These are phyloP conservation scores for Lacanobia wlatinum DNA, from an alignment of 2,888 invertebrate genomes.

Conservation along the genomic window DNA sequence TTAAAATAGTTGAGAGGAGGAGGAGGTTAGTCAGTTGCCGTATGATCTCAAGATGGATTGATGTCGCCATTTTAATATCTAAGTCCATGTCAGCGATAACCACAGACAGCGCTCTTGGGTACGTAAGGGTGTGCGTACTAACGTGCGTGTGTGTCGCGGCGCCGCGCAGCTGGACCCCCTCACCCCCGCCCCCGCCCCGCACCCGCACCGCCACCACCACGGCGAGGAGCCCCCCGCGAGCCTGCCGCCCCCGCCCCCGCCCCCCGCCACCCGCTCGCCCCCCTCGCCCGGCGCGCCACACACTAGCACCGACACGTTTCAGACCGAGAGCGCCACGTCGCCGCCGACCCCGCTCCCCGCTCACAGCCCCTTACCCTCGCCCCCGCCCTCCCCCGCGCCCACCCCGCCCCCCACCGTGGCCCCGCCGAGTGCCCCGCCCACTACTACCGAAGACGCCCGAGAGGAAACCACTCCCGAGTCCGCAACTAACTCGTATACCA, in stretches of 20 bases:
- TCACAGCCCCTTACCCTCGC: background rate
- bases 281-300: slow-evolving; percentile 82
- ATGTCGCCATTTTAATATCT: slow-evolving; percentile 48
- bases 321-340: slow-evolving; percentile 83
- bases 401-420: slow-evolving; percentile 58
- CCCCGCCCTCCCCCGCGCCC: slow-evolving; percentile 53
- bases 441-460: slow-evolving; percentile 78
- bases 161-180: slow-evolving; percentile 83
- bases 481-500: slow-evolving; percentile 85
- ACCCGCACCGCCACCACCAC: slow-evolving; percentile 88
- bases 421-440: slow-evolving; percentile 66
- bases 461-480: slow-evolving; percentile 81
- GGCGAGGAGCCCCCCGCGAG: slow-evolving; percentile 74
- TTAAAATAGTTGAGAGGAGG: background rate
- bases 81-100: slow-evolving; percentile 72
- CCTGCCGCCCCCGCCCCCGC: slow-evolving; percentile 81
- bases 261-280: slow-evolving; percentile 85
- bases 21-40: background rate
- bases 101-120: slow-evolving; percentile 79
- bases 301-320: slow-evolving; percentile 88
- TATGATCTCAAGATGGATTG: background rate
- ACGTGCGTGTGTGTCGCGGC: slow-evolving; percentile 85
- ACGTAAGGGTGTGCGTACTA: slow-evolving; percentile 84
- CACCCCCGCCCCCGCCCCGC: slow-evolving; percentile 77
- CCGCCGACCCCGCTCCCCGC: slow-evolving; percentile 65